Evolutionary conservation across 2,113 vertebrate species (phyloP).

Genomic region (Heterotis niloticus): DNA sequence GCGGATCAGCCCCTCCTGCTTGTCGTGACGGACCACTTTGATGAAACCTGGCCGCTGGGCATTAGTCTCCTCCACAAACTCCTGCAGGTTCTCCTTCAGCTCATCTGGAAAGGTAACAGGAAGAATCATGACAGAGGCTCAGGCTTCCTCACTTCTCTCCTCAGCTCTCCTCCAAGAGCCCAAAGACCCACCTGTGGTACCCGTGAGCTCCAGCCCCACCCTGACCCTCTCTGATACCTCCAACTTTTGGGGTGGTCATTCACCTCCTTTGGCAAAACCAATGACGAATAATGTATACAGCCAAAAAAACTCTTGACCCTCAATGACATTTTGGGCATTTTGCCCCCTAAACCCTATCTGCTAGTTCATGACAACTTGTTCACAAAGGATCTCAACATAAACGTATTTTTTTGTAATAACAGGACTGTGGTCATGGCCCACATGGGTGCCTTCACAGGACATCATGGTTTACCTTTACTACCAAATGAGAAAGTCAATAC

Average conservation of each 20-base stretch:
- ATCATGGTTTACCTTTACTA: too few species aligned
- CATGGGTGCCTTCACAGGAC: background rate
- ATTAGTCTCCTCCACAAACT: constrained; percentile 85
- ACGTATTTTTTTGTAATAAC: background rate
- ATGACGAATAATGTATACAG: background rate
- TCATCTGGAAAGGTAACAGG: constrained; percentile 67
- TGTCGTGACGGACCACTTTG: constrained; percentile 84
- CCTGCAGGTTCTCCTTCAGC: constrained; percentile 82
- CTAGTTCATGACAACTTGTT: background rate
- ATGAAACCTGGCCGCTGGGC: constrained; percentile 79
- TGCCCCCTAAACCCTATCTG: background rate
- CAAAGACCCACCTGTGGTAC: too few species aligned
- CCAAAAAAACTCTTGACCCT: too few species aligned
- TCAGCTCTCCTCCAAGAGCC: too few species aligned
- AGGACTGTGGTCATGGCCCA: background rate
- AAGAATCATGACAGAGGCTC: background rate
- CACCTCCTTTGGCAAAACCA: background rate
- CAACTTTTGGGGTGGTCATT: background rate
- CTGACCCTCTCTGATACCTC: background rate
- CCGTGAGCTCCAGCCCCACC: background rate
- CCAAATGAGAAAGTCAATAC: too few species aligned
- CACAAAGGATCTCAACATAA: background rate
- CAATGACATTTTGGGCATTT: too few species aligned
- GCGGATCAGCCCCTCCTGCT: constrained; percentile 92
- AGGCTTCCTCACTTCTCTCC: too few species aligned